A percentile compares a stretch with the other conserved stretches of the same genome.
Evolutionary conservation across 1,140 invertebrate species (phyloP).

Genomic region (Cotesia typhae): DNA sequence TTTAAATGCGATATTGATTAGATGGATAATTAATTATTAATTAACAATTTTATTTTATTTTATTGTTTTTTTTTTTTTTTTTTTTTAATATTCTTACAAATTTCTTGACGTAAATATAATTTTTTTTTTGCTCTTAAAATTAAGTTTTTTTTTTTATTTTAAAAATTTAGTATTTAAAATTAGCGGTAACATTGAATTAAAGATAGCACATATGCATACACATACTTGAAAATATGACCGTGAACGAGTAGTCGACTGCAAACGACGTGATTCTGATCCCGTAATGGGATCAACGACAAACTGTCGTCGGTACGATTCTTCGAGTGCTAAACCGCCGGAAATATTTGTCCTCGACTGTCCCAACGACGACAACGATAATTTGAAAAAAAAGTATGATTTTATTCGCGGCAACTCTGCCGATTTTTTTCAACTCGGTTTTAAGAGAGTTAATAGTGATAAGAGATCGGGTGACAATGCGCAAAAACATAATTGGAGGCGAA

Average conservation of each 20-base stretch:
- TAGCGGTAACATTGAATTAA: no score
- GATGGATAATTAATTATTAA: neutral
- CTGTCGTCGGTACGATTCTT: conserved; percentile 19
- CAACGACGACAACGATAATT: conserved; percentile 38
- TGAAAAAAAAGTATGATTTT: conserved; percentile 19
- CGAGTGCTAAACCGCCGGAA: conserved; percentile 21
- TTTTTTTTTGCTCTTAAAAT: no score
- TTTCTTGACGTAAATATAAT: no score
- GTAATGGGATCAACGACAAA: conserved; percentile 19
- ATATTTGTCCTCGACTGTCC: conserved; percentile 42
- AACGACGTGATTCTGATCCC: conserved; percentile 14
- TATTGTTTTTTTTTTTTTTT: no score
- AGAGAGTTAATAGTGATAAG: neutral
- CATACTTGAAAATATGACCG: neutral
- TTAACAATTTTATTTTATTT: no score
- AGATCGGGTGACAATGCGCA: neutral
- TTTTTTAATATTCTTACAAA: no score
- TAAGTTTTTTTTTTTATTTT: no score
- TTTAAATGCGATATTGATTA: conserved; percentile 7
- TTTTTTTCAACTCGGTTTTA: neutral
- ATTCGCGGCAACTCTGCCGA: neutral
- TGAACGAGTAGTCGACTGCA: neutral
- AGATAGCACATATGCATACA: neutral
- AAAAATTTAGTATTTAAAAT: no score
- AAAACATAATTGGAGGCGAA: neutral